Percentiles rank a stretch among this genome's conserved stretches.
These are phyloP conservation scores for Lordiphosa stackelbergi DNA, from an alignment of 1,140 invertebrate genomes.

Conservation along the genomic window DNA sequence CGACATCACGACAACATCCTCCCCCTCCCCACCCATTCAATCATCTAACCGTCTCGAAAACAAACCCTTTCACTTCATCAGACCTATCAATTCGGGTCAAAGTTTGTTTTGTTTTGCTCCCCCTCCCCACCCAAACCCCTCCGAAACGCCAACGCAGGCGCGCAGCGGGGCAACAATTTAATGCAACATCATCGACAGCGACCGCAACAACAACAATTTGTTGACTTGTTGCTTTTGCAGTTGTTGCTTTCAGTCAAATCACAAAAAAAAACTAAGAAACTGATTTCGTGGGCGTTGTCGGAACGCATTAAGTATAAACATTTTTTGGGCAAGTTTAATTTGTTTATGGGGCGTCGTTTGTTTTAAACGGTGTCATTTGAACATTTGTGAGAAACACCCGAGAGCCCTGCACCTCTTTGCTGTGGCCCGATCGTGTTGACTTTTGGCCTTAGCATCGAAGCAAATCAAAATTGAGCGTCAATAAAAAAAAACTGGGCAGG, in stretches of 20 bases:
- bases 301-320: constrained; percentile 55
- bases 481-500: constrained; percentile 47
- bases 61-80: no score
- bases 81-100: constrained; percentile 44
- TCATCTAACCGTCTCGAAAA: no score
- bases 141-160: constrained; percentile 36
- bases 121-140: neutral
- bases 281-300: constrained; percentile 56
- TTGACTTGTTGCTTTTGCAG: constrained; percentile 39
- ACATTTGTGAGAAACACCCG: constrained; percentile 14
- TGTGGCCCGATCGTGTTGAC: constrained; percentile 55
- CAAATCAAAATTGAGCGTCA: constrained; percentile 65
- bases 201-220: constrained; percentile 47
- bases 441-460: constrained; percentile 60
- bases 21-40: no score
- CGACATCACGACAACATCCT: no score
- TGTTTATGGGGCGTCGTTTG: constrained; percentile 60
- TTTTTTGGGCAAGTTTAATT: constrained; percentile 52
- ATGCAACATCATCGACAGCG: constrained; percentile 63
- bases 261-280: constrained; percentile 42
- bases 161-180: constrained; percentile 60
- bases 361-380: constrained; percentile 62
- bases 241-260: constrained; percentile 66
- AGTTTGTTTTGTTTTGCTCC: constrained; percentile 44
- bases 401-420: constrained; percentile 8